Evolutionary conservation across 2,888 invertebrate genomes (phyloP).

Genomic region (Meganola albula): DNA sequence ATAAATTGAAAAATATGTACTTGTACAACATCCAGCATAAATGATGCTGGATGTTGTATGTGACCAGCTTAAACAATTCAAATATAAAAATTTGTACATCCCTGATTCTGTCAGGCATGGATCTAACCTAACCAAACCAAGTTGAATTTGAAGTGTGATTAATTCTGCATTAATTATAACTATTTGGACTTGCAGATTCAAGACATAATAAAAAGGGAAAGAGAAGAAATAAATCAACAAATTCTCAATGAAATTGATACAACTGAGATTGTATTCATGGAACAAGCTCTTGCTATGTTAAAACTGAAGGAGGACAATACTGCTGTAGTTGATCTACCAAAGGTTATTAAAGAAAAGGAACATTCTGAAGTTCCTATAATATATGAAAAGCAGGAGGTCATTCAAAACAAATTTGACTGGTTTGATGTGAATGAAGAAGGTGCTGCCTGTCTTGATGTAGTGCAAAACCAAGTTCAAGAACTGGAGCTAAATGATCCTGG

Average conservation of each 20-base stretch:
- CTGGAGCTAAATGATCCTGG: constrained; percentile 27
- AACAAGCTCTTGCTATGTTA: constrained; percentile 87
- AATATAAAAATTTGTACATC: no score
- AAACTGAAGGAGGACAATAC: constrained; percentile 68
- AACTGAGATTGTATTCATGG: constrained; percentile 91
- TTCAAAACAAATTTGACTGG: constrained; percentile 59
- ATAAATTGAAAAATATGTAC: no score
- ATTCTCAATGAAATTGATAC: constrained; percentile 83
- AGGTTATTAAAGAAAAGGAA: constrained; percentile 26
- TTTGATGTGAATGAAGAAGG: constrained; percentile 62
- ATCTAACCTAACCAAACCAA: no score
- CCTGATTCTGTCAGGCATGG: no score
- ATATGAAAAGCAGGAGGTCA: constrained; percentile 50
- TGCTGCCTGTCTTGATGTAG: constrained; percentile 47
- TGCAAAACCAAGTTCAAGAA: constrained; percentile 44
- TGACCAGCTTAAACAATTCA: no score
- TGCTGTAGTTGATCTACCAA: constrained; percentile 30
- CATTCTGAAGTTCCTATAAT: constrained; percentile 38
- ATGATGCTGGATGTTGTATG: no score
- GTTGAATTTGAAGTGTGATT: no score
- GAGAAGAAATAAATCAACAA: constrained; percentile 80
- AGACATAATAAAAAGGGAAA: constrained; percentile 86
- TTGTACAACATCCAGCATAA: no score
- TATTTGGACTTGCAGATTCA: constrained; percentile 77
- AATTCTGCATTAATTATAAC: no score